A percentile compares a stretch with the other conserved stretches of the same genome.
These are phyloP conservation scores for Rotaria magnacalcarata DNA, from an alignment of 2,888 invertebrate genomes.

Conservation along the genomic window DNA sequence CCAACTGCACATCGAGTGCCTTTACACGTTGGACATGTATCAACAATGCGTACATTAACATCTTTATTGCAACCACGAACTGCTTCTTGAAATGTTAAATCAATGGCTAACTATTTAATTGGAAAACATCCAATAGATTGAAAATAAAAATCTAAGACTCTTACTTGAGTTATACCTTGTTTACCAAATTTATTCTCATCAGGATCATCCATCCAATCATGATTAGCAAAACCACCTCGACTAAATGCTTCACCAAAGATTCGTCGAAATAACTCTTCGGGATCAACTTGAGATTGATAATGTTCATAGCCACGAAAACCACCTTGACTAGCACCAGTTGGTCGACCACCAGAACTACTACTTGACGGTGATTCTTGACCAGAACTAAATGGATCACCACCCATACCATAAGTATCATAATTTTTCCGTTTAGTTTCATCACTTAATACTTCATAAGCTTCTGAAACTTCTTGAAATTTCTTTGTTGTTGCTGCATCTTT, in stretches of 20 bases:
- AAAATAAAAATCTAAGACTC: background rate
- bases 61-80: conserved; percentile 92
- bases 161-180: conserved; percentile 27
- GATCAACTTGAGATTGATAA: conserved; percentile 81
- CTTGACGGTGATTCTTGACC: conserved; percentile 34
- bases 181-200: background rate
- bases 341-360: conserved; percentile 59
- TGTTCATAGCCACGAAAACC: conserved; percentile 59
- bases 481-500: conserved; percentile 70
- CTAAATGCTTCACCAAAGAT: conserved; percentile 69
- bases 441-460: conserved; percentile 93
- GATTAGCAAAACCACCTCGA: conserved; percentile 64
- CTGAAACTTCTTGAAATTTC: conserved; percentile 95
- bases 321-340: conserved; percentile 43
- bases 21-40: conserved; percentile 80
- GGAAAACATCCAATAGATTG: background rate
- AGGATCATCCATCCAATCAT: conserved; percentile 51
- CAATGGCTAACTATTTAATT: conserved; percentile 62
- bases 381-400: conserved; percentile 45
- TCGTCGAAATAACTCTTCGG: conserved; percentile 81
- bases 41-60: conserved; percentile 80
- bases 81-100: conserved; percentile 83
- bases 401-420: conserved; percentile 84
- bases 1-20: conserved; percentile 83
- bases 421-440: conserved; percentile 85